Evolutionary conservation across 2,888 invertebrate species (phyloP).

Genomic region (Muschampia plurimacula): DNA sequence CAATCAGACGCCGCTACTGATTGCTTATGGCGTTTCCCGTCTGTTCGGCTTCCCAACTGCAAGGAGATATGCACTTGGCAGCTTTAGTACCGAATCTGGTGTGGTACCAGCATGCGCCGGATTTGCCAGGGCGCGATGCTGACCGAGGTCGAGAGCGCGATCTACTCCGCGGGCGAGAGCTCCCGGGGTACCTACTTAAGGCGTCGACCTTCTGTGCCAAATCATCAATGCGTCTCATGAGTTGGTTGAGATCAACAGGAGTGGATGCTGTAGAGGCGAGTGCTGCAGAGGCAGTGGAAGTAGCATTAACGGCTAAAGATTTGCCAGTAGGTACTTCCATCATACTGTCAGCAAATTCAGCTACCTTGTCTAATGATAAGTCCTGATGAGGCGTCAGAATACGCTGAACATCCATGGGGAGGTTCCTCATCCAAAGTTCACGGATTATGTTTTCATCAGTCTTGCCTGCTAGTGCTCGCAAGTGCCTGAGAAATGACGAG

Average conservation of each 20-base stretch:
- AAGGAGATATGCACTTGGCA: constrained; percentile 28
- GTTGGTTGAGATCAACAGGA: background rate
- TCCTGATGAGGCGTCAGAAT: constrained; percentile 38
- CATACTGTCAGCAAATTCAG: constrained; percentile 33
- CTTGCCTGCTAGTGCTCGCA: constrained; percentile 36
- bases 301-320: background rate
- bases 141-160: background rate
- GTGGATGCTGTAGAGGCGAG: background rate
- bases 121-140: background rate
- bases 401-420: constrained; percentile 22
- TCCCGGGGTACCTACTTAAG: background rate
- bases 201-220: constrained; percentile 1
- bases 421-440: constrained; percentile 16
- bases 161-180: background rate
- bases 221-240: background rate
- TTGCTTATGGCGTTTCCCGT: constrained; percentile 39
- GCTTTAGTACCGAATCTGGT: constrained; percentile 27
- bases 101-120: constrained; percentile 34
- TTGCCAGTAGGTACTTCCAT: constrained; percentile 9
- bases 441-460: constrained; percentile 17
- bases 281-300: background rate
- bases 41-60: constrained; percentile 26
- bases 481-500: constrained; percentile 32
- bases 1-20: constrained; percentile 45
- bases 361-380: constrained; percentile 26